Conservation (phyloP, 2,888 invertebrate genomes). For the Macrosoma leucophasiata region DNA sequence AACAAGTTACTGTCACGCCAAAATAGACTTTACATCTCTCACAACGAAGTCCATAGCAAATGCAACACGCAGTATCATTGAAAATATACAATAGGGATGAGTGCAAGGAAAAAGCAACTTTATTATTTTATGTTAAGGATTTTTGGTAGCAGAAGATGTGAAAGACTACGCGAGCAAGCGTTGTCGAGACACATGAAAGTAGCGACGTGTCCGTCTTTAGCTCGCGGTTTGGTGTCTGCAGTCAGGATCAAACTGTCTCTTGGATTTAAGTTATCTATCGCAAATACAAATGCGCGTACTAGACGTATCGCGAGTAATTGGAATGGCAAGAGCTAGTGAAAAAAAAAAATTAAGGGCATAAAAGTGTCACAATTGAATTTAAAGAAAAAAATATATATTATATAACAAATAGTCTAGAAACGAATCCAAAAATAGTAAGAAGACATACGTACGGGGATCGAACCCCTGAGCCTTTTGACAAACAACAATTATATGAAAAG, state of each 20-base stretch:
- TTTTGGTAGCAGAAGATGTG: constrained; percentile 15
- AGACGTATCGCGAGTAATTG: too few species aligned
- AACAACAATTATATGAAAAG: too few species aligned
- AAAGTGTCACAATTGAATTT: too few species aligned
- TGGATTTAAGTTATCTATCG: constrained; percentile 66
- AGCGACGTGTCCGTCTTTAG: constrained; percentile 49
- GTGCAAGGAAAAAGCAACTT: constrained; percentile 29
- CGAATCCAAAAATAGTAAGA: too few species aligned
- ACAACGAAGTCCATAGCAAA: constrained; percentile 5
- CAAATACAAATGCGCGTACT: too few species aligned
- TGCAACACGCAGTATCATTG: too few species aligned
- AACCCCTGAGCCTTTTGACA: too few species aligned
- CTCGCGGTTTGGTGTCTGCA: constrained; percentile 38
- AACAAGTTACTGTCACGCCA: constrained; percentile 6
- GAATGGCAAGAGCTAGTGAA: too few species aligned
- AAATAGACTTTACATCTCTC: constrained; percentile 8
- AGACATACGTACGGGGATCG: too few species aligned
- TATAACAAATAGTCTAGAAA: too few species aligned
- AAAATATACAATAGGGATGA: constrained; percentile 25
- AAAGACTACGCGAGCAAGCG: constrained; percentile 36
- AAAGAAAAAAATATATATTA: too few species aligned
- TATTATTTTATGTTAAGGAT: constrained; percentile 25
- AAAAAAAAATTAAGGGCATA: too few species aligned
- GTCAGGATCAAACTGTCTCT: constrained; percentile 59
- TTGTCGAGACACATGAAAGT: constrained; percentile 56